A percentile compares a stretch with the other conserved stretches of the same genome.
Evolutionary conservation across 2,113 vertebrate species (phyloP).

Genomic region (Talpa occidentalis): DNA sequence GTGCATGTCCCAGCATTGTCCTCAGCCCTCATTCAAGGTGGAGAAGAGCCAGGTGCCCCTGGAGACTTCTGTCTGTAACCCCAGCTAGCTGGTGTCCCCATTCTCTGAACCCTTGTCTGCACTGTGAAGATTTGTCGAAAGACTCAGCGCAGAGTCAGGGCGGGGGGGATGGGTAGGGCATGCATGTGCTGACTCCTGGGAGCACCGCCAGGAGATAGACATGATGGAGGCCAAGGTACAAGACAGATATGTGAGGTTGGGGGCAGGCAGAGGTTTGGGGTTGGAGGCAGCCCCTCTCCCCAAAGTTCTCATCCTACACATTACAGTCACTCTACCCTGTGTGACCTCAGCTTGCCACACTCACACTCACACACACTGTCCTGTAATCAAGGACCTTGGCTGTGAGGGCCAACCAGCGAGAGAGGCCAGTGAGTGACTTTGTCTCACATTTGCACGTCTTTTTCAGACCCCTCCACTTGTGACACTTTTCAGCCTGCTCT

Average conservation of each 20-base stretch:
- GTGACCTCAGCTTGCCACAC: too few relatives aligned
- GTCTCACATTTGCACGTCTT: accelerated
- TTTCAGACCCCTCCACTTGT: not conserved
- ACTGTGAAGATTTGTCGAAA: too few relatives aligned
- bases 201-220: too few relatives aligned
- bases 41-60: not conserved
- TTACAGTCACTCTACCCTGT: not conserved
- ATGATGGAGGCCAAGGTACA: too few relatives aligned
- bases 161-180: too few relatives aligned
- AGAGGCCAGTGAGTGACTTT: accelerated
- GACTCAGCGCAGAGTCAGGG: not conserved
- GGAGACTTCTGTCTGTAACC: accelerated
- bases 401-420: not conserved
- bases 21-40: not conserved
- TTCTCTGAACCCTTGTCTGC: too few relatives aligned
- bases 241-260: too few relatives aligned
- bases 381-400: not conserved
- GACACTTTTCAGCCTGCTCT: not conserved
- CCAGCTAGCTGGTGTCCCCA: too few relatives aligned
- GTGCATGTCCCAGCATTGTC: not conserved
- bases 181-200: too few relatives aligned
- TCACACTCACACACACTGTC: not conserved
- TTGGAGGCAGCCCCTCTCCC: too few relatives aligned
- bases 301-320: not conserved
- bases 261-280: too few relatives aligned